Conservation (phyloP, 2,113 vertebrate genomes). For the Solenodon paradoxus region DNA sequence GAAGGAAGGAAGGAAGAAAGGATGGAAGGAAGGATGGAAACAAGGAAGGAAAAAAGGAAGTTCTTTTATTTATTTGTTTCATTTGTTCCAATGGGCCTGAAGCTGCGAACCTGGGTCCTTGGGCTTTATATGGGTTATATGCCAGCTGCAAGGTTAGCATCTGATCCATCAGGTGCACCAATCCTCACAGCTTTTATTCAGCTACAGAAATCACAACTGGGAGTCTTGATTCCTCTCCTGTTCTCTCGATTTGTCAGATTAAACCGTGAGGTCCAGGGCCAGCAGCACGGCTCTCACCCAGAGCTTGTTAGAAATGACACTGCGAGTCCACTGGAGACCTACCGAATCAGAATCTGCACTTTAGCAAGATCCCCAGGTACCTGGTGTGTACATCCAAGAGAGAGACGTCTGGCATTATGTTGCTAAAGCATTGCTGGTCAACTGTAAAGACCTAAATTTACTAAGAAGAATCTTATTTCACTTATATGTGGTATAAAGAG, state of each 20-base stretch:
- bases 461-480: background rate
- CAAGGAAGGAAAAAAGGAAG: no score
- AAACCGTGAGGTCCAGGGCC: no score
- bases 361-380: background rate
- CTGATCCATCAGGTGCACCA: no score
- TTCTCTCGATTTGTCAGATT: background rate
- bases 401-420: background rate
- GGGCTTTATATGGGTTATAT: no score
- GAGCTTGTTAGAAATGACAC: background rate
- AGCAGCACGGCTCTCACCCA: background rate
- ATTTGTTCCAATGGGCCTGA: no score
- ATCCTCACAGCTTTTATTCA: background rate
- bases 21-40: no score
- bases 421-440: background rate
- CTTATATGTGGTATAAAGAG: no score
- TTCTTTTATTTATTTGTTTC: no score
- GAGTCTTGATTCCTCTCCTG: background rate
- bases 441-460: background rate
- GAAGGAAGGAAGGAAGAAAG: no score
- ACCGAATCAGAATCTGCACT: background rate
- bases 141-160: no score
- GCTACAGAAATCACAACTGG: background rate
- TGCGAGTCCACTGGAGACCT: background rate
- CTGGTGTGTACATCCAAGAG: background rate
- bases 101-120: no score